Evolutionary conservation across 2,113 vertebrate species (phyloP), one percentile per base, ranked within the genome.

Genomic region (Eclectus roratus): DNA sequence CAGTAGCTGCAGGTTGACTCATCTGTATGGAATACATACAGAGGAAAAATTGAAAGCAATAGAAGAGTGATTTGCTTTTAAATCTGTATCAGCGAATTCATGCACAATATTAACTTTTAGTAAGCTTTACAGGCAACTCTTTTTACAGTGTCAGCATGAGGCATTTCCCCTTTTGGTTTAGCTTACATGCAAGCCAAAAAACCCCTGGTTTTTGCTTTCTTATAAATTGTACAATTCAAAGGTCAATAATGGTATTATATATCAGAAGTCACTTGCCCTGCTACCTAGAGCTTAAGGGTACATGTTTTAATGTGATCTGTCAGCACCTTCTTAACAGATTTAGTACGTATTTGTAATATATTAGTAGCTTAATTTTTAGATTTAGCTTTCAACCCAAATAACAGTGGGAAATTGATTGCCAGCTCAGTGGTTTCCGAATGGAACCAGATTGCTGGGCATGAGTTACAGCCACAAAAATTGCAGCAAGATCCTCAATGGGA

Each of bases 241-340:
- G 97, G 97, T 97, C 97, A 98, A 14, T 93, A 85, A 94, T 79
- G 82, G 87, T 87, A 55, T 92, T 88, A 72, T 97, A 94, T 84
- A 97, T 97, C 96, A 97, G 81, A 46, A 96, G 86, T 92, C 77
- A 92, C 93, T 94, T 88, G 70, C 68, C 8, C 9, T 44, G 50
- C 92, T 74, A 76, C 90, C 52, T 29, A 64, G 49, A 39, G 95
- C 97, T 97, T 61, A n/a, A 88, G 94, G 97, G 94, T 47, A 23
- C 61, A 3, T 56, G 55, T 65, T 95, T 86, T 94, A 97, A 96
- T 93, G 95, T 82, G 94, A 88, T 87, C 97, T 97, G 95, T 90
- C 97, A 97, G 91, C 71, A 70, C 64, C 65, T 91, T 70, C 95
- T 96, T 93, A 94, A 65, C 91, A 93, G 93, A 96, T 97, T 95